Evolutionary conservation across 1,140 invertebrate genomes (phyloP).

Genomic region (Choristoneura fumiferana): DNA sequence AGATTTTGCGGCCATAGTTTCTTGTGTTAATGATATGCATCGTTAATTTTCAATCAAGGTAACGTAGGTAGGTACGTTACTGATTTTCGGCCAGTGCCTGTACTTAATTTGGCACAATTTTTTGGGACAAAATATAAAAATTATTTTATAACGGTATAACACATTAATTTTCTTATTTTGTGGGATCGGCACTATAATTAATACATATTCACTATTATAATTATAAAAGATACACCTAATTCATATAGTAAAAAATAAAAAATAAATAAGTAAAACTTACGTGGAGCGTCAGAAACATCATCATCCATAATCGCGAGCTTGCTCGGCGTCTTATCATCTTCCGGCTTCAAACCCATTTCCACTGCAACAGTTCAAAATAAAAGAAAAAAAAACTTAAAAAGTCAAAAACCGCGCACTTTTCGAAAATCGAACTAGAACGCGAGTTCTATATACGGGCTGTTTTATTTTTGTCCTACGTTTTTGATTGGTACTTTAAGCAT

Average conservation of each 20-base stretch:
- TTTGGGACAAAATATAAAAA: too few relatives aligned
- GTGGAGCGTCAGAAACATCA: constrained; percentile 51
- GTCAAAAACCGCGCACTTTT: constrained; percentile 26
- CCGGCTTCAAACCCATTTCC: constrained; percentile 68
- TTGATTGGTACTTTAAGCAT: constrained; percentile 46
- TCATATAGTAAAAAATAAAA: too few relatives aligned
- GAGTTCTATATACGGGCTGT: constrained; percentile 31
- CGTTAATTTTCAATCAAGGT: constrained; percentile 16
- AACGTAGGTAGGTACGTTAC: too few relatives aligned
- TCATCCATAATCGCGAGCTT: constrained; percentile 73
- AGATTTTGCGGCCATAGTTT: constrained; percentile 10
- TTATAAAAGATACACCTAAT: too few relatives aligned
- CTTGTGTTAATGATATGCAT: constrained; percentile 2
- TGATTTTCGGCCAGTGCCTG: too few relatives aligned
- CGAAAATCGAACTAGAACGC: constrained; percentile 24
- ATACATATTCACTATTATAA: too few relatives aligned
- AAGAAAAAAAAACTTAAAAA: constrained; percentile 35
- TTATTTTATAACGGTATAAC: too few relatives aligned
- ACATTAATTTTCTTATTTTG: too few relatives aligned
- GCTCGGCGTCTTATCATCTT: constrained; percentile 70
- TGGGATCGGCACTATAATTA: too few relatives aligned
- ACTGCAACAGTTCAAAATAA: constrained; percentile 38
- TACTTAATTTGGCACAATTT: too few relatives aligned
- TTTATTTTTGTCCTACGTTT: constrained; percentile 56
- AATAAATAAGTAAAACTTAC: constrained; percentile 48